Evolutionary conservation across 2,113 vertebrate genomes (phyloP).

Genomic region (Martes martes): DNA sequence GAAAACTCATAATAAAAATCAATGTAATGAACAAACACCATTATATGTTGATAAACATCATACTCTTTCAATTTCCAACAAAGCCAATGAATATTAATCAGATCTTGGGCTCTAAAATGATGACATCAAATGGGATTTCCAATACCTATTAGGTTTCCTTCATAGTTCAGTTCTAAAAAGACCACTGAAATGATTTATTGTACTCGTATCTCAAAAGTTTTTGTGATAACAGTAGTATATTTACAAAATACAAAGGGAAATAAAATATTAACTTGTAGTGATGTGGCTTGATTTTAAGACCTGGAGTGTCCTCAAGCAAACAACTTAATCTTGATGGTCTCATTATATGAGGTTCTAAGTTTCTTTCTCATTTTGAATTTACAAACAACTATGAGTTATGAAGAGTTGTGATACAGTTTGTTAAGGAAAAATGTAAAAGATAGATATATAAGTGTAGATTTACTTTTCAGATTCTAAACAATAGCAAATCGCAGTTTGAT

Average conservation of each 20-base stretch:
- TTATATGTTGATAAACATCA: constrained; percentile 85
- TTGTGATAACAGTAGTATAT: background rate
- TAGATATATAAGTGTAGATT: background rate
- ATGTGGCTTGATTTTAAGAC: background rate
- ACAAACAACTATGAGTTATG: background rate
- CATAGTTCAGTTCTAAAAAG: background rate
- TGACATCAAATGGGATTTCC: constrained; percentile 58
- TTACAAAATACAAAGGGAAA: background rate
- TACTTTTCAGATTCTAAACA: background rate
- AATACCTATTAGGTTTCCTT: constrained; percentile 27
- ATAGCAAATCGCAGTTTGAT: background rate
- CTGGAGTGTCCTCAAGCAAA: background rate
- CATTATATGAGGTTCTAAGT: background rate
- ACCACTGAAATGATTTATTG: background rate
- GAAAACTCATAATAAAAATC: constrained; percentile 83
- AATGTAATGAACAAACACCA: constrained; percentile 79
- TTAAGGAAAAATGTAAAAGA: background rate
- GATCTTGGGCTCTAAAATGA: constrained; percentile 26
- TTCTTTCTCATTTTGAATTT: background rate
- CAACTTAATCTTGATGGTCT: background rate
- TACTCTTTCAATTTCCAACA: constrained; percentile 80
- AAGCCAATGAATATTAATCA: constrained; percentile 63
- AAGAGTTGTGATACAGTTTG: background rate
- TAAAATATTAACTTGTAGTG: background rate
- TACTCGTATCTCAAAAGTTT: background rate